Evolutionary conservation across 2,113 vertebrate species (phyloP).

Genomic region (Gymnorhina tibicen): DNA sequence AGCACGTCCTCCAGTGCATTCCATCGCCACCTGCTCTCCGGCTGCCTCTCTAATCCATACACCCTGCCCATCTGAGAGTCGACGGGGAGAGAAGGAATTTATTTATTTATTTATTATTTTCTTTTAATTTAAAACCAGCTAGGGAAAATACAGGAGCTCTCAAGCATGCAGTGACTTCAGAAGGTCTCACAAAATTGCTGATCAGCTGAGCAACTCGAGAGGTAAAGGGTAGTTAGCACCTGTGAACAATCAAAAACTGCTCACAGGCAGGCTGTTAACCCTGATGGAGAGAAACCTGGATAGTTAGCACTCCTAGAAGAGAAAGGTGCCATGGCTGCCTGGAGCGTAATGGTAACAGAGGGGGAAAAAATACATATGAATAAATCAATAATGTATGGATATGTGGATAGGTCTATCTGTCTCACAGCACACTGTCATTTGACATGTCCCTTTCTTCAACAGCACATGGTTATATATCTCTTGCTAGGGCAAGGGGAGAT

Average conservation of each 20-base stretch:
- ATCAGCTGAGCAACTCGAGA: not conserved
- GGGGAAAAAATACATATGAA: not conserved
- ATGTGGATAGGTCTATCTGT: not conserved
- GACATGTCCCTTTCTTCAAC: not conserved
- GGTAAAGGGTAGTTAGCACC: not conserved
- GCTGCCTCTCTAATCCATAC: fast-evolving
- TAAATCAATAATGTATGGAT: not conserved
- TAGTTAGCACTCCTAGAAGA: not conserved
- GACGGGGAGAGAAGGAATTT: not conserved
- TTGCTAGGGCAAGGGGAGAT: not conserved
- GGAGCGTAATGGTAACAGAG: not conserved
- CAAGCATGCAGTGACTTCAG: not conserved
- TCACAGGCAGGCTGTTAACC: not conserved
- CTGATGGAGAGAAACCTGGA: not conserved
- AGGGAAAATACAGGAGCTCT: not conserved
- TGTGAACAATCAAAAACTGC: not conserved
- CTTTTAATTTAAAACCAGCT: not conserved
- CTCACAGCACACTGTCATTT: not conserved
- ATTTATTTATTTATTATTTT: too few relatives aligned
- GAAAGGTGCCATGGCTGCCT: not conserved
- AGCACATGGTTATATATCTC: not conserved
- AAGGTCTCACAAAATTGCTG: not conserved
- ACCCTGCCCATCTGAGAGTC: not conserved
- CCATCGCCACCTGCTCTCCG: fast-evolving
- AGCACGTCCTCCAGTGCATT: not conserved